Evolutionary conservation across 2,888 invertebrate genomes (phyloP).

Genomic region (Carcina quercana): DNA sequence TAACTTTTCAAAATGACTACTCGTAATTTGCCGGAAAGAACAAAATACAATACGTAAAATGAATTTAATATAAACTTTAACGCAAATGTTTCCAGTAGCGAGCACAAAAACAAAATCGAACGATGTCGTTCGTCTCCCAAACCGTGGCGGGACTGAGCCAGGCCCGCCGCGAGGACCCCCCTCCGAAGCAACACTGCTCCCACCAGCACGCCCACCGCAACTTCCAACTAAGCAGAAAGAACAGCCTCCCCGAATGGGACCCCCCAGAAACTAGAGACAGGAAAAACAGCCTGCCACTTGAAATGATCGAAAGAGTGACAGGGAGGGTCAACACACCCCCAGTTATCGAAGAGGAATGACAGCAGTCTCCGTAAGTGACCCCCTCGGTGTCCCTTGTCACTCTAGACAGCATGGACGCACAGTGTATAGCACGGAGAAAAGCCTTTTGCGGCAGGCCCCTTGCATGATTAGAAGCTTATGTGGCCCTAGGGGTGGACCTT

Average conservation of each 20-base stretch:
- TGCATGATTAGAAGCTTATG: conserved; percentile 71
- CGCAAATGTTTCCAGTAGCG: conserved; percentile 30
- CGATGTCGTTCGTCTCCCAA: conserved; percentile 74
- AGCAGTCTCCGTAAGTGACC: conserved; percentile 59
- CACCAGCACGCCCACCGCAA: conserved; percentile 61
- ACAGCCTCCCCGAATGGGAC: conserved; percentile 69
- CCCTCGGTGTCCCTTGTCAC: conserved; percentile 62
- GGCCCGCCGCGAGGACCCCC: conserved; percentile 52
- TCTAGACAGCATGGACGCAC: conserved; percentile 67
- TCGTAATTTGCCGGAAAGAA: too few species aligned
- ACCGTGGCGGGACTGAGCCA: conserved; percentile 71
- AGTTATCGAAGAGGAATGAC: conserved; percentile 52
- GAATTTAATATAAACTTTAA: too few species aligned
- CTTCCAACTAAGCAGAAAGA: conserved; percentile 57
- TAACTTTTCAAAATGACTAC: too few species aligned
- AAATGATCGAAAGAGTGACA: conserved; percentile 50
- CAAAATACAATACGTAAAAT: too few species aligned
- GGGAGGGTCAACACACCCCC: conserved; percentile 35
- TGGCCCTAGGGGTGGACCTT: conserved; percentile 46
- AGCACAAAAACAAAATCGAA: conserved; percentile 7
- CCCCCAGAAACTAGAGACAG: conserved; percentile 57
- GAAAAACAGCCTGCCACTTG: conserved; percentile 65
- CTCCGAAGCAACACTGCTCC: conserved; percentile 64
- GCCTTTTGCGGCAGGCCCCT: conserved; percentile 64
- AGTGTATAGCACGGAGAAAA: conserved; percentile 44